These are phyloP conservation scores for Eonycteris spelaea DNA, from an alignment of 2,113 vertebrate species.

Conservation along the genomic window DNA sequence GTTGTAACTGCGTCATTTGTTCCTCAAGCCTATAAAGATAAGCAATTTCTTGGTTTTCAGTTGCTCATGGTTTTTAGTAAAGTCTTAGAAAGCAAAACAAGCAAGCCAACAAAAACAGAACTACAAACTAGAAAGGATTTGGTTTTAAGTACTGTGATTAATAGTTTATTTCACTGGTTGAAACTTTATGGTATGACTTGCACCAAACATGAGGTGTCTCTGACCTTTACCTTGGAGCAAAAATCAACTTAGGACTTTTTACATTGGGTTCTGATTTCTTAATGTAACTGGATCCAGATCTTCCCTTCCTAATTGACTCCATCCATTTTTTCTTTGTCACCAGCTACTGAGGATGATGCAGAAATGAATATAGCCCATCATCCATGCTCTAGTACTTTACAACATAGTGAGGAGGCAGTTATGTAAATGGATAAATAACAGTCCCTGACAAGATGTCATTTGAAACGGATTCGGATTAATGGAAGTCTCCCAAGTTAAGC, in stretches of 20 bases:
- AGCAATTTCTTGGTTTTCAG: slow-evolving; percentile 8
- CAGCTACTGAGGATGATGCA: neutral
- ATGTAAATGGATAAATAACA: neutral
- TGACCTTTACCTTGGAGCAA: neutral
- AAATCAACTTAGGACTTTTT: neutral
- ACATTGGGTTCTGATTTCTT: neutral
- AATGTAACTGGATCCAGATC: neutral
- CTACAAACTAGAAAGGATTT: neutral
- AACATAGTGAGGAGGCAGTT: neutral
- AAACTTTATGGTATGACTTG: neutral
- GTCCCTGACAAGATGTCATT: neutral
- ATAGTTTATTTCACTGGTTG: slow-evolving; percentile 22
- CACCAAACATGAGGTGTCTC: neutral
- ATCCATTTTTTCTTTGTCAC: neutral
- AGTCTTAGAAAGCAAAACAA: neutral
- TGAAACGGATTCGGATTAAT: slow-evolving; percentile 21
- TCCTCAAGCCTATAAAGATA: neutral
- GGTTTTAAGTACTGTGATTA: neutral
- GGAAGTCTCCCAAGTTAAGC: neutral
- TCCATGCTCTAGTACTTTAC: neutral
- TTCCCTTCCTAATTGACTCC: neutral
- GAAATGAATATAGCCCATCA: neutral
- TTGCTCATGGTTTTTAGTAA: neutral
- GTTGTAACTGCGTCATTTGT: neutral
- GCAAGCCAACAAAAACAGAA: neutral